Base-by-base conservation (phyloP, 2,888 invertebrate genomes). In the Rhagonycha lutea region DNA sequence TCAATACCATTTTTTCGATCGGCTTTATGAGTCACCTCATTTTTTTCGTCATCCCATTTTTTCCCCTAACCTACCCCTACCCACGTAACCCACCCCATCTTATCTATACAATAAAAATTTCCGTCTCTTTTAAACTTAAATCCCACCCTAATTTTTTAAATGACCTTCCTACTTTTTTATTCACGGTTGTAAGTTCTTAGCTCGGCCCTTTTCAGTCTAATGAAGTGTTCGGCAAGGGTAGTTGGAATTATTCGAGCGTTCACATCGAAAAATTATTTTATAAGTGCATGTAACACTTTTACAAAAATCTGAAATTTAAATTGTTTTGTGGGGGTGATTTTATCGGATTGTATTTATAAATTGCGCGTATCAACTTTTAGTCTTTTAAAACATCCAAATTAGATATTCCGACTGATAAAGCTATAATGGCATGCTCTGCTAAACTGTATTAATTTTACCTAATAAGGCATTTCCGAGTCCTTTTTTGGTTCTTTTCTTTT, bases 131-230 rank as follows among this genome's bases (percentile, higher is more conserved):
- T 72, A 79, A 77, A 82, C 83, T 76, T 81, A 83, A 83, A 83
- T 82, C 85, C 85, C 84, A 81, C 85, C 85, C 83, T 79, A 81
- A 80, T 81, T 82, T 79, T 80, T 79, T 80, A 81, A 81, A 81
- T 83, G 83, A 82, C 83, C 85, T 80, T 82, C 84, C 86, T 81
- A 82, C 47, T 63, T 63, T 61, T 78, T 75, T 69, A 68, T 72
- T 68, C 63, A 29, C 72, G 63, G 9, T 63, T 24, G 28, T 47
- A 65, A 68, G 72, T 73, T 75, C 75, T 69, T 73, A 69, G 69
- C 71, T 71, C 73, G 68, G 69, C 73, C 73, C 73, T 69, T 63
- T 61, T 68, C 14, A 72, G 61, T 14, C 28, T 68, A 72, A 61
- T 72, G 32, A 72, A 23, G 61, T 61, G 72, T 72, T 29, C 61